These are phyloP conservation scores for Mactromeris polynyma DNA, from an alignment of 2,888 invertebrate species.

Conservation along the genomic window DNA sequence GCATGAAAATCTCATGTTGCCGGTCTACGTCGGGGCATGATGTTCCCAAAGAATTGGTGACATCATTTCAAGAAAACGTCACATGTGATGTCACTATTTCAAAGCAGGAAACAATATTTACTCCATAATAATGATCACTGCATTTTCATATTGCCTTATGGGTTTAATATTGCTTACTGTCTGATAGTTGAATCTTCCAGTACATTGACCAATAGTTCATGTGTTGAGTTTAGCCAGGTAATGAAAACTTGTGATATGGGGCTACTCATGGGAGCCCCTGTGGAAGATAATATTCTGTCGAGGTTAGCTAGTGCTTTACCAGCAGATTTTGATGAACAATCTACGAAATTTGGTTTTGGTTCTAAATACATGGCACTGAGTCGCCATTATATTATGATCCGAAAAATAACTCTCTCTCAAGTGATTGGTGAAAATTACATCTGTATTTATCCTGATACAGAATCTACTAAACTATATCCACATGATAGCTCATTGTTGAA, in stretches of 20 bases:
- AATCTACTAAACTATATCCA: conserved; percentile 92
- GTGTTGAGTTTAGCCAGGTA: conserved; percentile 62
- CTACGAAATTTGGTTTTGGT: conserved; percentile 90
- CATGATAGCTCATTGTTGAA: conserved; percentile 92
- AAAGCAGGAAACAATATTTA: too few species aligned
- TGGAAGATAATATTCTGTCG: conserved; percentile 86
- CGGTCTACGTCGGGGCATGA: too few species aligned
- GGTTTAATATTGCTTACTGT: too few species aligned
- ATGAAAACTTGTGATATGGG: conserved; percentile 89
- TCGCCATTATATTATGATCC: conserved; percentile 98
- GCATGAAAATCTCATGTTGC: too few species aligned
- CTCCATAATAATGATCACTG: too few species aligned
- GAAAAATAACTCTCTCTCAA: conserved; percentile 94
- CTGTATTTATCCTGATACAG: conserved; percentile 92
- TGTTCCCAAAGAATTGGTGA: too few species aligned
- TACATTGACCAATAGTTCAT: not conserved
- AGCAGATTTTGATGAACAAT: conserved; percentile 31
- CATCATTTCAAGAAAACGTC: too few species aligned
- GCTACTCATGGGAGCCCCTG: conserved; percentile 92
- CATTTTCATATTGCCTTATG: too few species aligned
- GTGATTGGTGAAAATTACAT: conserved; percentile 95
- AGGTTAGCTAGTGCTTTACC: conserved; percentile 78
- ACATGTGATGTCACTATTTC: too few species aligned
- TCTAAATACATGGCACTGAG: conserved; percentile 96
- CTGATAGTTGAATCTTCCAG: not conserved